Conservation (phyloP, 2,113 vertebrate species). For the Rhinogobius similis region DNA sequence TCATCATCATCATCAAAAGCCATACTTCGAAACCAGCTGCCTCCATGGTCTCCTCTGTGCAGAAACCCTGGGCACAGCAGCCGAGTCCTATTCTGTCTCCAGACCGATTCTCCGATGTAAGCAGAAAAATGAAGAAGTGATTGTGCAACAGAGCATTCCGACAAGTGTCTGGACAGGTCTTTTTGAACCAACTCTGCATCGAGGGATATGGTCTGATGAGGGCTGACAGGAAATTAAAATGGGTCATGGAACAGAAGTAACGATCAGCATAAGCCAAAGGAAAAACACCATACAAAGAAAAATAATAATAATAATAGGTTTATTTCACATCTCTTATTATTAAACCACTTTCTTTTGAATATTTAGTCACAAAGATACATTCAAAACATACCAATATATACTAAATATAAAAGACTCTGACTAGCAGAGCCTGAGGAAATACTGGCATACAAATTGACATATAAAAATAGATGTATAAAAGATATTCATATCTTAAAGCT, state of each 20-base stretch:
- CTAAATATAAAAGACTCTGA: not conserved
- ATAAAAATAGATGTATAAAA: not conserved
- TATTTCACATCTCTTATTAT: not conserved
- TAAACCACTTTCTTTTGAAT: not conserved
- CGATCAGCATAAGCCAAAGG: not conserved
- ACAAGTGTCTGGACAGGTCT: conserved; percentile 43
- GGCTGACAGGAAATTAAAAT: not conserved
- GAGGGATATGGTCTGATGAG: not conserved
- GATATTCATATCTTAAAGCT: not conserved
- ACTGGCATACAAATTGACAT: not conserved
- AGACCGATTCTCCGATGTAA: not conserved
- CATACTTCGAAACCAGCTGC: not conserved
- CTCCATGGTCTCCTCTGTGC: conserved; percentile 28
- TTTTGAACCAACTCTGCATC: not conserved
- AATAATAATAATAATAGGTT: not conserved
- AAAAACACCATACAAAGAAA: not conserved
- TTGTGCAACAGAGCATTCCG: conserved; percentile 39
- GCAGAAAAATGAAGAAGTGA: conserved; percentile 11
- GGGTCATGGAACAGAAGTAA: not conserved
- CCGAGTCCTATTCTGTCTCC: not conserved
- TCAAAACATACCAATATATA: not conserved
- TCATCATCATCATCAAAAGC: conserved; percentile 6
- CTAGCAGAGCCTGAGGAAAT: not conserved
- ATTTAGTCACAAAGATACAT: not conserved
- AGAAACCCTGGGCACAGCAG: not conserved